A percentile compares a stretch with the other conserved stretches of the same genome.
phyloP scores from a whole-genome alignment of 2,888 invertebrate genomes.

The Idaea biselata region DNA sequence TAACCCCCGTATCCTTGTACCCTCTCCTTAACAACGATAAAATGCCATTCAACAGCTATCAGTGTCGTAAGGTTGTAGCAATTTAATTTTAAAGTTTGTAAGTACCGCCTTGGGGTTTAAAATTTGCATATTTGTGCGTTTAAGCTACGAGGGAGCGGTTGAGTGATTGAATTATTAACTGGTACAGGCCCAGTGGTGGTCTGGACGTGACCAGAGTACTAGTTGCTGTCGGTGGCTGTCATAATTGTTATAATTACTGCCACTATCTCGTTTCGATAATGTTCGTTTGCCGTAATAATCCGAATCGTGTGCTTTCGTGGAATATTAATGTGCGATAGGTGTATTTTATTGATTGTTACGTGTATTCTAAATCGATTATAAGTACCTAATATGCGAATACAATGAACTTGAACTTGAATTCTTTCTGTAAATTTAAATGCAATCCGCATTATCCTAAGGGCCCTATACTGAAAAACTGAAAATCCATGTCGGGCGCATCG shows the following conservation, averaged over 20 bases:
- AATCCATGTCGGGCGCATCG: too few species aligned
- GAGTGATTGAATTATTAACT: constrained; percentile 75
- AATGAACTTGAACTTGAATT: background rate
- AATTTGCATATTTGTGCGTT: constrained; percentile 72
- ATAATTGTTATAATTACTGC: constrained; percentile 62
- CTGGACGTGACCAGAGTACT: constrained; percentile 61
- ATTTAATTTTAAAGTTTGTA: constrained; percentile 62
- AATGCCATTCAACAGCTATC: constrained; percentile 40
- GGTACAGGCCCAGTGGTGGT: constrained; percentile 54
- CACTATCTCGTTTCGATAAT: constrained; percentile 51
- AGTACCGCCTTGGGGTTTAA: constrained; percentile 42
- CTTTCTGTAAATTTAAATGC: too few species aligned
- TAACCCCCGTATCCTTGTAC: constrained; percentile 20
- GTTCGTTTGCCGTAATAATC: constrained; percentile 43
- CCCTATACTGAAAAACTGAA: too few species aligned
- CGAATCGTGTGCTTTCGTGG: constrained; percentile 33
- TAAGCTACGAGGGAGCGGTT: constrained; percentile 46
- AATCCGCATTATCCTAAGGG: too few species aligned
- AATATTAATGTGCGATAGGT: constrained; percentile 38
- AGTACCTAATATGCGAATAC: background rate
- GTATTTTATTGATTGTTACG: background rate
- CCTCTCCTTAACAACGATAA: constrained; percentile 31
- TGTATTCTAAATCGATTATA: background rate
- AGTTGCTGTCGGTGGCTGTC: constrained; percentile 39
- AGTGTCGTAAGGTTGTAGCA: constrained; percentile 41